Evolutionary conservation across 2,113 vertebrate genomes (phyloP), one percentile per base, ranked within the genome.

Genomic region (Willisornis vidua): DNA sequence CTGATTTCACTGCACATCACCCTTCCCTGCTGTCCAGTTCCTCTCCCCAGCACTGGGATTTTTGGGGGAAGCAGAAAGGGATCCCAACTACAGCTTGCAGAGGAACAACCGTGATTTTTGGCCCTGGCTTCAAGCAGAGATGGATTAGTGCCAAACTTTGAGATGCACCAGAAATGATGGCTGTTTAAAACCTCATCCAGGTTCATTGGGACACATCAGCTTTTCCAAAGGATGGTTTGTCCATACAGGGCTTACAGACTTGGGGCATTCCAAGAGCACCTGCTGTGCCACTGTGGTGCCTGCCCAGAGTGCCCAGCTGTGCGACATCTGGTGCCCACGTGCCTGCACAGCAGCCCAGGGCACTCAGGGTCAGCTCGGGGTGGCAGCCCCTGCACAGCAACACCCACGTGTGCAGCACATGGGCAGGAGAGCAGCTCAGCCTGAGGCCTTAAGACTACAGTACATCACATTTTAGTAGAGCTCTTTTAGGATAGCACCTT

Each of bases 61-160:
- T 82, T 7, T 66, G 59, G 33, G 52, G 81, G 31, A 89, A 70
- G 59, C 3, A 3, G 59, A 70, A 66, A 55, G 24, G 5, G 19
- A 23, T 54, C 43, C 57, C 39, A 55, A 22, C 10, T 19, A 13
- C 2, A 1, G 35, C 48, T 77, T 41, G 0, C 2, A 24, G 3
- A 82, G 74, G 48, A 89, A 35, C 15, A 51, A 82, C 12, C 11
- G 19, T 10, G 33, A 81, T 51, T 71, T 94, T 55, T 81, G 24
- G 22, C 52, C 46, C 43, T 58, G 49, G n/a, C 43, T 82, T 71
- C 52, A 51, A 23, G 17, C 22, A 22, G 31, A 59, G 31, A 35
- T 8, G 43, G 14, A 37, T 66, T 46, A 49, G 14, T 18, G 23
- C 25, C 39, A 31, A 39, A 14, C 9, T 68, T 57, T n/a, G 52